phyloP scores from a whole-genome alignment of 1,140 invertebrate species.

The Gonatopus flavifemur region DNA sequence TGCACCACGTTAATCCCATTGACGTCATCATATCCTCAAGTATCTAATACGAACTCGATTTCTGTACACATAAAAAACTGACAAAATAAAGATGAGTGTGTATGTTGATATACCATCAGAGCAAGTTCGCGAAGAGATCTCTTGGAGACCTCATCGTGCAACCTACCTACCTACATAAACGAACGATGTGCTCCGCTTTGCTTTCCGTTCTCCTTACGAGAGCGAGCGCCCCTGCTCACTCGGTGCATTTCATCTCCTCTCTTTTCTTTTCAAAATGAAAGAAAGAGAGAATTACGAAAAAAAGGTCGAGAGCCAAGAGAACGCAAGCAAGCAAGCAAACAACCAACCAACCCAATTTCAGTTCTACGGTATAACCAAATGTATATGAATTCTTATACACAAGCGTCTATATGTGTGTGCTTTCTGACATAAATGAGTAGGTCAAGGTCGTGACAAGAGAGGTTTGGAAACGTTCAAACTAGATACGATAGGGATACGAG shows the following conservation, averaged over 20 bases:
- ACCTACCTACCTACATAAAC: constrained; percentile 43
- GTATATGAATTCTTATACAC: constrained; percentile 16
- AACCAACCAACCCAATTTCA: constrained; percentile 34
- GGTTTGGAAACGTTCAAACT: background rate
- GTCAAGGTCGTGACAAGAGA: constrained; percentile 28
- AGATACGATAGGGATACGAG: background rate
- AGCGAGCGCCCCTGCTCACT: no score
- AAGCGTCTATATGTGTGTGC: no score
- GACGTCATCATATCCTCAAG: no score
- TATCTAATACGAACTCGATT: no score
- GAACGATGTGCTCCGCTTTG: constrained; percentile 39
- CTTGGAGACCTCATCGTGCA: constrained; percentile 27
- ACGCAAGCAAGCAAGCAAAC: no score
- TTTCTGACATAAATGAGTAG: constrained; percentile 5
- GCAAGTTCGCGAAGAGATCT: constrained; percentile 21
- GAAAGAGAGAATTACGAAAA: constrained; percentile 16
- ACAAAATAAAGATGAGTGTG: no score
- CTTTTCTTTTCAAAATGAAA: constrained; percentile 27
- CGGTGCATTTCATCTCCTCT: constrained; percentile 36
- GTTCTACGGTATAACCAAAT: background rate
- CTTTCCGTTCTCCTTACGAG: constrained; percentile 38
- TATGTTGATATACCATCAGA: no score
- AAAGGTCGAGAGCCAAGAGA: constrained; percentile 23
- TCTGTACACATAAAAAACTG: no score
- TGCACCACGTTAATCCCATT: no score